Evolutionary conservation across 2,797 vertebrate genomes (phyloP).

Genomic region (Tapirus indicus): DNA sequence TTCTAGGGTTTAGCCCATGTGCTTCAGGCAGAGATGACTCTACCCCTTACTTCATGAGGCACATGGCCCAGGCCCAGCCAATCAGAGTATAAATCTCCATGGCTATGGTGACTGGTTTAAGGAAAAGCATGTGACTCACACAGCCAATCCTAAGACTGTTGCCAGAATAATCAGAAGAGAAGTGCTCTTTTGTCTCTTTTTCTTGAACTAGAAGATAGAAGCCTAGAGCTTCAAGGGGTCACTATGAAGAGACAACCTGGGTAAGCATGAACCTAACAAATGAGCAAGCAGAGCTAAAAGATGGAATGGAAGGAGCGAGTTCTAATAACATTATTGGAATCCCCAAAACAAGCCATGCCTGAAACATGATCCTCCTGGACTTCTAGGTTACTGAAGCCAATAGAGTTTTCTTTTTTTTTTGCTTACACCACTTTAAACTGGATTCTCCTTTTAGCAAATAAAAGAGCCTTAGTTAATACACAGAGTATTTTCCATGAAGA

Average conservation of each 20-base stretch:
- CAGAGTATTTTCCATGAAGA: neutral
- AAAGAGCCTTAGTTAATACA: neutral
- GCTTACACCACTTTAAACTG: neutral
- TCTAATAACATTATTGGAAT: neutral
- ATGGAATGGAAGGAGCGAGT: neutral
- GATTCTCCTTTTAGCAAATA: slow-evolving; percentile 8
- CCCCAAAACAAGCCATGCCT: neutral
- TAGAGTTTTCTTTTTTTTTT: neutral
- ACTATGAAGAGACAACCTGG: neutral
- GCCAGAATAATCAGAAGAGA: neutral
- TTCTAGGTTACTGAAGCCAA: neutral
- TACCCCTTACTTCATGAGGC: neutral
- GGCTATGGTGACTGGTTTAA: neutral
- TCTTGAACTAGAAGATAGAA: neutral
- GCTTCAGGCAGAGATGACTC: neutral
- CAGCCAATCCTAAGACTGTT: neutral
- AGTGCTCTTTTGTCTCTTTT: neutral
- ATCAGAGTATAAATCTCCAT: neutral
- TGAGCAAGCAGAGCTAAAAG: neutral
- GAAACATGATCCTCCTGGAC: neutral
- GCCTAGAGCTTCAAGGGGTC: neutral
- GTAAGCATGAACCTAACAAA: neutral
- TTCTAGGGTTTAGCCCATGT: neutral
- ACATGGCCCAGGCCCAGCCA: neutral
- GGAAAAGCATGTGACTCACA: neutral